These are phyloP conservation scores for Phocoena sinus DNA, from an alignment of 2,113 vertebrate species.

Conservation along the genomic window DNA sequence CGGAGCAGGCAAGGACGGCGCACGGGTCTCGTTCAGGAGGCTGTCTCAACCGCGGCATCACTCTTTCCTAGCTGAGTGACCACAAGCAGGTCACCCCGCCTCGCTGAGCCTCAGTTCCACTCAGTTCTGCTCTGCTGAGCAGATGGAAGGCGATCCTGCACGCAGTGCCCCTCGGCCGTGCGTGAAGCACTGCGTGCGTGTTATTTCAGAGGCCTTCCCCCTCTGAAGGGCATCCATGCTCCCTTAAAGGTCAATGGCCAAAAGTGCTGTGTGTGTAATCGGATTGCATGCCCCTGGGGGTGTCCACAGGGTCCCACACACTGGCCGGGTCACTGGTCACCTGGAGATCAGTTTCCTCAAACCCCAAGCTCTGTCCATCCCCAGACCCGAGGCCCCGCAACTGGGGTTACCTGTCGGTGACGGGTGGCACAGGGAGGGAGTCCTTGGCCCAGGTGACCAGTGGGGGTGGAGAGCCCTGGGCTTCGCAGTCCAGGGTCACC, in stretches of 20 bases:
- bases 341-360: background rate
- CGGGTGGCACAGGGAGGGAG: slow-evolving; percentile 77
- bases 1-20: accelerated
- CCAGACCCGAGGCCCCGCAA: accelerated
- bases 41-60: accelerated
- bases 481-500: slow-evolving; percentile 88
- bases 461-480: slow-evolving; percentile 85
- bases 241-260: background rate
- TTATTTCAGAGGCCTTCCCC: background rate
- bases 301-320: background rate
- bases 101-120: background rate
- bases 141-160: accelerated
- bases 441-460: slow-evolving; percentile 88
- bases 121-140: background rate
- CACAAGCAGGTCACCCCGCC: background rate
- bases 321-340: background rate
- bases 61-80: background rate
- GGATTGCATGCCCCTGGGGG: accelerated
- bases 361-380: background rate
- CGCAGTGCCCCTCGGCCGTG: accelerated
- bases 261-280: accelerated
- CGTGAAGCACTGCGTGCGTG: accelerated
- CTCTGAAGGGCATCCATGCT: background rate
- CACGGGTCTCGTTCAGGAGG: accelerated
- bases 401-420: slow-evolving; percentile 81